A percentile compares a stretch with the other conserved stretches of the same genome.
Conservation (phyloP, 2,797 vertebrate genomes). For the Notamacropus eugenii region DNA sequence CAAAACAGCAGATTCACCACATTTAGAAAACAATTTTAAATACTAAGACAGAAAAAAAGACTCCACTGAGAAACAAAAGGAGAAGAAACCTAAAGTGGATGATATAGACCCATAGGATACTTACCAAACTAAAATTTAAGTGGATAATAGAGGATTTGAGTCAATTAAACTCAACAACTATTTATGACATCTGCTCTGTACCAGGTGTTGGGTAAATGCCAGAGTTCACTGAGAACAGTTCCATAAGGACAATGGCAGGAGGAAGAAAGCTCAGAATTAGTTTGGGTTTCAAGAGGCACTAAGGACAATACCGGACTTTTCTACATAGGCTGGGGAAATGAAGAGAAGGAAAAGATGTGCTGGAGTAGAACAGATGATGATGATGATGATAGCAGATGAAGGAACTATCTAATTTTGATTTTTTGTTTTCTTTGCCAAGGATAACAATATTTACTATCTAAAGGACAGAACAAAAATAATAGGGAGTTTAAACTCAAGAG, state of each 20-base stretch:
- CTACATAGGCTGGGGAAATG: not conserved
- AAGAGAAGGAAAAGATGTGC: conserved; percentile 27
- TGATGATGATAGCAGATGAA: conserved; percentile 13
- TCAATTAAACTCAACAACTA: not conserved
- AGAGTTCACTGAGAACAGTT: not conserved
- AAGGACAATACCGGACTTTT: not conserved
- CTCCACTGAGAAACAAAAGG: not conserved
- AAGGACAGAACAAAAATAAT: conserved; percentile 45
- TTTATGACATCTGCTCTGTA: not conserved
- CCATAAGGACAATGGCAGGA: not conserved
- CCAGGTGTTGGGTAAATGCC: not conserved
- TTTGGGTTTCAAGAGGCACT: not conserved
- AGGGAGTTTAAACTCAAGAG: conserved; percentile 36
- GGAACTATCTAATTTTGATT: conserved; percentile 35
- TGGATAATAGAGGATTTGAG: not conserved
- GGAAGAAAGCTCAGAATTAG: not conserved
- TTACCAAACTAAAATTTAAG: not conserved
- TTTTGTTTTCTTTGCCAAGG: conserved; percentile 47
- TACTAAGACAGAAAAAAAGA: not conserved
- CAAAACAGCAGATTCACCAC: not conserved
- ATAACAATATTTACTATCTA: conserved; percentile 33
- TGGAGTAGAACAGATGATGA: conserved; percentile 25
- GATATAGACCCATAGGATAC: not conserved
- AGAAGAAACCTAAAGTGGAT: not conserved
- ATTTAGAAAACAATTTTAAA: not conserved